These are phyloP conservation scores for Drosophila limbata DNA, from an alignment of 2,888 invertebrate genomes.

Conservation along the genomic window DNA sequence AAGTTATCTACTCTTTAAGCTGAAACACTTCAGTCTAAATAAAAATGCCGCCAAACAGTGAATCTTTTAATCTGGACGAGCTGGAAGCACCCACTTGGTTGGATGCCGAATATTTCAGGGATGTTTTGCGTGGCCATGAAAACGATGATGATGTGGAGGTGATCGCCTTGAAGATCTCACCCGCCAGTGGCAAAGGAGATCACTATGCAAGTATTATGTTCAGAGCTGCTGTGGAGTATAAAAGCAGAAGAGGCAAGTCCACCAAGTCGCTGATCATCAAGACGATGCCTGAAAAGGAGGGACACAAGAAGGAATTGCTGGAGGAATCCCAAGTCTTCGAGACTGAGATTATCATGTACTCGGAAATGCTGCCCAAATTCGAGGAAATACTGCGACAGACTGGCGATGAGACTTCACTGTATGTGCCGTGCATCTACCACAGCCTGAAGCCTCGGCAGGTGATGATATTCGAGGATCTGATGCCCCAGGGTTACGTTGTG, in stretches of 20 bases:
- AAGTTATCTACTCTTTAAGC: constrained; percentile 32
- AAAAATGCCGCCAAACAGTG: constrained; percentile 11
- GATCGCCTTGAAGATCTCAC: constrained; percentile 29
- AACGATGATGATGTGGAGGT: constrained; percentile 25
- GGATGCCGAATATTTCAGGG: constrained; percentile 10
- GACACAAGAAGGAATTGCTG: constrained; percentile 68
- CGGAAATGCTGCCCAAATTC: constrained; percentile 70
- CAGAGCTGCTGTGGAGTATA: constrained; percentile 38
- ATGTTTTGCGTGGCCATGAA: constrained; percentile 5
- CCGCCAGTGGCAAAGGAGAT: constrained; percentile 59
- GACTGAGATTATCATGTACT: constrained; percentile 75
- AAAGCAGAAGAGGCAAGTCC: constrained; percentile 43
- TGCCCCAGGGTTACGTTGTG: constrained; percentile 16
- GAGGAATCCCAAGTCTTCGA: constrained; percentile 56
- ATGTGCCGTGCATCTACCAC: constrained; percentile 43
- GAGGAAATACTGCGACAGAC: constrained; percentile 58
- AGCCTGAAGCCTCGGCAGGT: constrained; percentile 34
- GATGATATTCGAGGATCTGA: constrained; percentile 25
- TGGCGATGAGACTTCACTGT: constrained; percentile 54
- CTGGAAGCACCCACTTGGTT: constrained; percentile 23
- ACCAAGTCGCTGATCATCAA: constrained; percentile 67
- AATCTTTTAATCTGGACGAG: constrained; percentile 29
- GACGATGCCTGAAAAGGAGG: constrained; percentile 70
- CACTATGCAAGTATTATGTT: constrained; percentile 72
- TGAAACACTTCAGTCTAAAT: not conserved